A percentile compares a stretch with the other conserved stretches of the same genome.
These are phyloP conservation scores for Tenualosa ilisha DNA, from an alignment of 2,797 vertebrate genomes.

Conservation along the genomic window DNA sequence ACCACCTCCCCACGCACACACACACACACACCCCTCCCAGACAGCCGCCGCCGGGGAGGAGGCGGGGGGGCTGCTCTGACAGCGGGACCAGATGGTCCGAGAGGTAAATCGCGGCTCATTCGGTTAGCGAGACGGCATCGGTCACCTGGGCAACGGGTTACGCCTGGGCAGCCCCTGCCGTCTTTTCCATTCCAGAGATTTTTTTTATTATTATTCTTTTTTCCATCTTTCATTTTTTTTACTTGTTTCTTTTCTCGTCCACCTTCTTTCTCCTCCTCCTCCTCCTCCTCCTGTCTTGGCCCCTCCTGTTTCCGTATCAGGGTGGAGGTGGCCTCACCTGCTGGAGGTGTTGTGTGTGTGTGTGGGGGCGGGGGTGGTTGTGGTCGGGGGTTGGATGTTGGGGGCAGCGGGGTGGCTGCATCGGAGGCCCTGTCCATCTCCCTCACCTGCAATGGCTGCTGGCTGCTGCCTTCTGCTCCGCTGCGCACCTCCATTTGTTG, in stretches of 20 bases:
- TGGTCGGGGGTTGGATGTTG: too few relatives aligned
- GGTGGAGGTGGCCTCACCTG: slow-evolving; percentile 4
- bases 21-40: slow-evolving; percentile 75
- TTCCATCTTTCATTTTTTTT: background rate
- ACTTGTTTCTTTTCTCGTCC: background rate
- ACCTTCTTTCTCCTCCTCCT: slow-evolving; percentile 11
- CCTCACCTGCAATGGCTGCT: slow-evolving; percentile 36
- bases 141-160: slow-evolving; percentile 65
- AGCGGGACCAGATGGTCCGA: slow-evolving; percentile 86
- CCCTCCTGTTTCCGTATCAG: slow-evolving; percentile 21
- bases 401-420: slow-evolving; percentile 7
- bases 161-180: slow-evolving; percentile 52
- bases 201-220: background rate
- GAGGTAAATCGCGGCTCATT: slow-evolving; percentile 67
- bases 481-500: slow-evolving; percentile 37
- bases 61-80: slow-evolving; percentile 69
- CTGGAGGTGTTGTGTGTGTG: background rate
- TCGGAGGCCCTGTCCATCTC: slow-evolving; percentile 51
- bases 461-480: slow-evolving; percentile 51
- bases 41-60: slow-evolving; percentile 79
- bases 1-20: slow-evolving; percentile 63
- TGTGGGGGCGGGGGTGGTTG: background rate
- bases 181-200: background rate
- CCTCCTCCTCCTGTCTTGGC: slow-evolving; percentile 8
- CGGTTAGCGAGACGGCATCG: slow-evolving; percentile 65